Base-by-base conservation (phyloP, 2,797 vertebrate genomes). In the Hydrocynus forskahlii region DNA sequence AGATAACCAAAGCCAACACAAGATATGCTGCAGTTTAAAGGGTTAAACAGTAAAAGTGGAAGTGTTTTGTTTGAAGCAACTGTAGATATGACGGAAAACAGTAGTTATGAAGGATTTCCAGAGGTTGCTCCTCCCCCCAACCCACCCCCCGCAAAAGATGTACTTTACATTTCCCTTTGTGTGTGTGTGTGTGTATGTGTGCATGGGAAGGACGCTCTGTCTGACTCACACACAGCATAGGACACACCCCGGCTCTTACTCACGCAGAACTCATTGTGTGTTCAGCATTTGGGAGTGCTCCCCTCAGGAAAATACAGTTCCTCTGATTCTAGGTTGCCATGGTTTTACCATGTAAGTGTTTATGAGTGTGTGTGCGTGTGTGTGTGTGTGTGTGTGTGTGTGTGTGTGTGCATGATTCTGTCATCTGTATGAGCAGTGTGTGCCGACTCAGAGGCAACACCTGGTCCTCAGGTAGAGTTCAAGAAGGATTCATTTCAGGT, bases 181-280 rank as follows among this genome's bases (percentile, higher is more conserved):
- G 50, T 55, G 50, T 54, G 40, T 75, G 62, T 81, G 57, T 66
- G 66, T 67, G 66, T 48, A 66, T 70, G 54, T 35, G 9, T 73
- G 40, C 17, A 6, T 23, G n/a, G 17, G 23, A 57, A 13, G 29
- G 54, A 57, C 54, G 10, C 29, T 57, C 23, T 72, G 4, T 52
- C 48, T 79, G 64, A 84, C 72, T 81, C 81, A 78, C 75, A 48
- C 35, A 43, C 48, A 52, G 60, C 62, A 5, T 3, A 16, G 78
- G 60, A 84, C 85, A 84, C 85, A 82, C 85, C 80, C 83, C 67
- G 52, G 59, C 50, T 71, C 70, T 82, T 67, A 70, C 68, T 76
- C 80, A 81, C 35, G 54, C 38, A 9, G 35, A 10, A 73, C 45
- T 83, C 84, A 83, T 76, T 86, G 79, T 86, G 81, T 75, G 70